Base-by-base conservation (phyloP, 2,888 invertebrate genomes). In the Choreutis nemorana region DNA sequence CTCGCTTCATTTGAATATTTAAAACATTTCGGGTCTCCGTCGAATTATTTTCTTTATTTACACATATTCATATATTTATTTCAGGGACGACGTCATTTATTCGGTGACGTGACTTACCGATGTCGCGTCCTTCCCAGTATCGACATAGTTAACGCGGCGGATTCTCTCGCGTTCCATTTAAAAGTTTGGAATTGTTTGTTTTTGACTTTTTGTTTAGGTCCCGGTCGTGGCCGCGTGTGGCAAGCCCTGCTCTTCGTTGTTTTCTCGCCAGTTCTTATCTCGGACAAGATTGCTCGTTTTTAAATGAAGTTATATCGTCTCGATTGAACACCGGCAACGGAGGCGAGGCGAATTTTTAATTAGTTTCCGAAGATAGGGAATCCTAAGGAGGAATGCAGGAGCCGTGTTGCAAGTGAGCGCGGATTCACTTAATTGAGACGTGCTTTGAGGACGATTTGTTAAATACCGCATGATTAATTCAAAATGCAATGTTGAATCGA, bases 1-100 rank as follows among this genome's bases (percentile, higher is more conserved):
- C 71, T 72, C 66, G 71, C 64, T 77, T 77, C 77, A 78, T 78
- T 78, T 78, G 72, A 78, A 78, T 78, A 78, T 77, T 77, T 75
- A 73, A 77, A 75, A 68, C 73, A 73, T 78, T 78, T 73, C 59
- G 73, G 70, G 58, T 64, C 65, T 53, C 55, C 55, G 59, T 44
- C 61, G 63, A 59, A 66, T 70, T 73, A 72, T 77, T 75, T 72
- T 71, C 52, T 78, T 77, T 77, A 70, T 73, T 73, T 73, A 72
- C 66, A 75, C 73, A 72, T 75, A 75, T 77, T 68, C 73, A 72
- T 72, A 71, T 78, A 77, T 77, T 71, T 75, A 72, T 73, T 73
- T 72, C 61, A 58, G 62, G 52, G 51, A 52, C 59, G 47, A 63
- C 59, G 65, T 77, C 75, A 73, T 77, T 78, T 75, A 75, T 75